These are phyloP conservation scores for Sclerodermus sp. DNA, from an alignment of 2,888 invertebrate genomes.

Conservation along the genomic window DNA sequence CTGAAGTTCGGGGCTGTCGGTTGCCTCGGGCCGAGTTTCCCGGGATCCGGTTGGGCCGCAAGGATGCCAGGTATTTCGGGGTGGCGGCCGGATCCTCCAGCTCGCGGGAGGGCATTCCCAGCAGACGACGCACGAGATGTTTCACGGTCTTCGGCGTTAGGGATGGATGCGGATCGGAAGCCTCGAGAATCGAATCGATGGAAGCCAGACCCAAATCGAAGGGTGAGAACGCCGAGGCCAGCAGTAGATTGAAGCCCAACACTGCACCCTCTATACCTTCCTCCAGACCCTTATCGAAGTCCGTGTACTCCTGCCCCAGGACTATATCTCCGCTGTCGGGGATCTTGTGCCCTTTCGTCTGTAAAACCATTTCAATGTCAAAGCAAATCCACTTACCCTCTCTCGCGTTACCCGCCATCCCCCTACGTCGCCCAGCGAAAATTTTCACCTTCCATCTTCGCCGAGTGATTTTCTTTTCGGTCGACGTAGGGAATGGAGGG, in stretches of 20 bases:
- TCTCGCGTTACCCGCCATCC: too few relatives aligned
- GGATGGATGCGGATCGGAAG: not conserved
- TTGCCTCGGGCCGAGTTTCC: too few relatives aligned
- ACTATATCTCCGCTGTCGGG: slow-evolving; percentile 68
- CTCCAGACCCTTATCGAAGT: slow-evolving; percentile 66
- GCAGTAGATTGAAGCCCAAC: slow-evolving; percentile 68
- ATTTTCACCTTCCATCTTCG: too few relatives aligned
- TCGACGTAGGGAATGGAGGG: too few relatives aligned
- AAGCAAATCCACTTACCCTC: not conserved
- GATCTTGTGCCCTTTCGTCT: slow-evolving; percentile 63
- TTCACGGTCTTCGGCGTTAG: not conserved
- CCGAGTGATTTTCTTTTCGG: too few relatives aligned
- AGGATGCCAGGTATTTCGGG: not conserved
- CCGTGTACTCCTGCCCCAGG: slow-evolving; percentile 71
- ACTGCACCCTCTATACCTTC: slow-evolving; percentile 72
- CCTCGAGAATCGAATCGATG: not conserved
- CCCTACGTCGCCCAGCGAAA: too few relatives aligned
- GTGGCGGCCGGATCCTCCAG: too few relatives aligned
- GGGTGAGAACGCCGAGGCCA: slow-evolving; percentile 61
- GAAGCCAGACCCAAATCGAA: not conserved
- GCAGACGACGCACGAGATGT: too few relatives aligned
- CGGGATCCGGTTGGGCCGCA: too few relatives aligned
- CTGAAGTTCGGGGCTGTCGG: too few relatives aligned
- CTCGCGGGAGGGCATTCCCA: too few relatives aligned
- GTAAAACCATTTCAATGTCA: slow-evolving; percentile 48